Evolutionary conservation across 1,140 invertebrate species (phyloP).

Genomic region (Microplitis demolitor): DNA sequence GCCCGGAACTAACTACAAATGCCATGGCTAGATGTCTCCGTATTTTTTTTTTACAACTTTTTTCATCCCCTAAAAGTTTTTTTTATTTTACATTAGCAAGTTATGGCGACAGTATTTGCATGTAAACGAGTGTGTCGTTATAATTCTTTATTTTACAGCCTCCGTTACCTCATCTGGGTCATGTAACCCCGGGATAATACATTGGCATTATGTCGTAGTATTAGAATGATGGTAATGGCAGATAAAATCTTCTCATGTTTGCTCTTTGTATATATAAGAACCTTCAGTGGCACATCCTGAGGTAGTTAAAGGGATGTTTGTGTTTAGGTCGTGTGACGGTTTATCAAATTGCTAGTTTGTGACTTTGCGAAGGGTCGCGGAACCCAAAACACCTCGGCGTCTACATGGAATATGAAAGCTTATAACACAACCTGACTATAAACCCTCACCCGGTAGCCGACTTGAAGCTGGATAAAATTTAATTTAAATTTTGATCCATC

Average conservation of each 20-base stretch:
- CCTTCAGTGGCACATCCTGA: not conserved
- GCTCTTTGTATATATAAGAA: not conserved
- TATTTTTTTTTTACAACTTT: not conserved
- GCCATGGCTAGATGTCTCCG: not conserved
- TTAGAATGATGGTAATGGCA: not conserved
- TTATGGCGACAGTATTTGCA: slow-evolving; percentile 25
- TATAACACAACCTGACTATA: not conserved
- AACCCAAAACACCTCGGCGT: not conserved
- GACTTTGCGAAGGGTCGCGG: not conserved
- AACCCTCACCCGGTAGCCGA: no score
- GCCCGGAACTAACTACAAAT: slow-evolving; percentile 38
- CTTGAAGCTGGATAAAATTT: no score
- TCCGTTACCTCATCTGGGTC: not conserved
- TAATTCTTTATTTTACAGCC: slow-evolving; percentile 5
- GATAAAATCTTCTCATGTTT: not conserved
- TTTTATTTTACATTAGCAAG: slow-evolving; percentile 20
- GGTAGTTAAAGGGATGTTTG: not conserved
- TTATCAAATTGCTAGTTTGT: slow-evolving; percentile 24
- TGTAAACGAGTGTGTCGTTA: slow-evolving; percentile 18
- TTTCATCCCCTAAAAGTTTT: not conserved
- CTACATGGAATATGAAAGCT: not conserved
- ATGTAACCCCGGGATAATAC: not conserved
- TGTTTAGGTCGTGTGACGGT: slow-evolving; percentile 14
- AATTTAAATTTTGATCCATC: no score
- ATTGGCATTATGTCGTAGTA: not conserved